phyloP scores from a whole-genome alignment of 2,888 invertebrate genomes.

The Malacosoma neustria region DNA sequence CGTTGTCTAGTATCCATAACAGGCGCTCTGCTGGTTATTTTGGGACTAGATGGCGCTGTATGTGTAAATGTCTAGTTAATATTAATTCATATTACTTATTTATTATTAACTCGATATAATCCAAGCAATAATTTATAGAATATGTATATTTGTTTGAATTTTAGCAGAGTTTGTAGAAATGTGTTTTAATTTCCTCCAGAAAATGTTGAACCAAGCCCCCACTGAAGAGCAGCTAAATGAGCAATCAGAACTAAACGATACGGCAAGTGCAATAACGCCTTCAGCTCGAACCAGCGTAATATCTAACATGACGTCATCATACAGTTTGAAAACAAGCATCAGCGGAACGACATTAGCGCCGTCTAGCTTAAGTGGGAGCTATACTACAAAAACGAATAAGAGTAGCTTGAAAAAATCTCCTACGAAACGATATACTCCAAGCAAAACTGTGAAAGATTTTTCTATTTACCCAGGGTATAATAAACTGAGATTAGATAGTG shows the following conservation, averaged over 20 bases:
- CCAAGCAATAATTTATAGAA: too few relatives aligned
- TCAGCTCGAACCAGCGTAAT: slow-evolving; percentile 45
- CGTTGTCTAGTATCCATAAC: too few relatives aligned
- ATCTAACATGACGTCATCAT: slow-evolving; percentile 54
- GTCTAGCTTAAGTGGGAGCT: slow-evolving; percentile 55
- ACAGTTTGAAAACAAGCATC: slow-evolving; percentile 52
- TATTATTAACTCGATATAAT: too few relatives aligned
- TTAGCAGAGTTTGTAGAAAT: too few relatives aligned
- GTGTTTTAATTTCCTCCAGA: slow-evolving; percentile 29
- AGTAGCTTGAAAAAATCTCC: slow-evolving; percentile 61
- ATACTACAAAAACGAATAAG: slow-evolving; percentile 46
- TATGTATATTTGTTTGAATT: too few relatives aligned
- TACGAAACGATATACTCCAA: slow-evolving; percentile 55
- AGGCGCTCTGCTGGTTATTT: too few relatives aligned
- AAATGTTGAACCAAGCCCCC: slow-evolving; percentile 65
- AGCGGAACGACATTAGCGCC: slow-evolving; percentile 59
- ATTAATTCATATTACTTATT: too few relatives aligned
- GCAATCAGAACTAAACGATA: slow-evolving; percentile 47
- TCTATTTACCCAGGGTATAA: slow-evolving; percentile 58
- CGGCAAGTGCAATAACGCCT: slow-evolving; percentile 47
- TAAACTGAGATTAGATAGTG: slow-evolving; percentile 63
- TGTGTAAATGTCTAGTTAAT: too few relatives aligned
- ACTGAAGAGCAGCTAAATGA: slow-evolving; percentile 52
- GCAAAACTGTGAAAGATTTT: slow-evolving; percentile 40
- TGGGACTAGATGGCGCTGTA: too few relatives aligned